Evolutionary conservation across 2,113 vertebrate genomes (phyloP).

Genomic region (Entomyzon cyanotis): DNA sequence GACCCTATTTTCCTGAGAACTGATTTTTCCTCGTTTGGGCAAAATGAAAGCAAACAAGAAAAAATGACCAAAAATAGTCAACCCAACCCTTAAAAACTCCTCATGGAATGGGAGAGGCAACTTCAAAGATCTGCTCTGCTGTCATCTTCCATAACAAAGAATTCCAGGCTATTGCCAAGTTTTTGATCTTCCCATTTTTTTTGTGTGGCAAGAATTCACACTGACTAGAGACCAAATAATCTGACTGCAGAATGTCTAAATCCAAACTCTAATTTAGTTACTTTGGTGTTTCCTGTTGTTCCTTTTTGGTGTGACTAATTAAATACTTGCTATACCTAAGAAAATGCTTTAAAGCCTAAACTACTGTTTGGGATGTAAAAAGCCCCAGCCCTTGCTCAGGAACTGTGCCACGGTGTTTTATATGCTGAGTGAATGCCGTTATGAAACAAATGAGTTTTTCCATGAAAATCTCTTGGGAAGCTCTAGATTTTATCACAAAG

Average conservation of each 20-base stretch:
- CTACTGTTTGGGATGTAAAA: neutral
- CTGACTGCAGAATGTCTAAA: neutral
- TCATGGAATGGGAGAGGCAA: neutral
- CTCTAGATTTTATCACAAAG: neutral
- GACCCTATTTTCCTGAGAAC: neutral
- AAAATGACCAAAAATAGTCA: neutral
- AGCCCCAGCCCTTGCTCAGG: neutral
- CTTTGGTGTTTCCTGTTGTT: neutral
- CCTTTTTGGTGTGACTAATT: neutral
- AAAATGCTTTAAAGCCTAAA: neutral
- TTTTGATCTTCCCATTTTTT: slow-evolving; percentile 12
- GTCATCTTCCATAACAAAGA: neutral
- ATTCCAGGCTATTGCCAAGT: neutral
- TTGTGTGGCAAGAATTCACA: neutral
- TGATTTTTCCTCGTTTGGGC: neutral
- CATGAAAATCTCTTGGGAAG: neutral
- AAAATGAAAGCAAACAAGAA: slow-evolving; percentile 10
- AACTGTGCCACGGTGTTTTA: neutral
- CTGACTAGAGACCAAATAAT: neutral
- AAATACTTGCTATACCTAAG: neutral
- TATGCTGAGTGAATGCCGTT: neutral
- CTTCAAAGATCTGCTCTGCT: slow-evolving; percentile 36
- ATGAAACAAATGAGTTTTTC: neutral
- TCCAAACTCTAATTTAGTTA: neutral
- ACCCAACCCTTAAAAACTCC: neutral